These are phyloP conservation scores for Anthoptus insignis DNA, from an alignment of 2,888 invertebrate species.

Conservation along the genomic window DNA sequence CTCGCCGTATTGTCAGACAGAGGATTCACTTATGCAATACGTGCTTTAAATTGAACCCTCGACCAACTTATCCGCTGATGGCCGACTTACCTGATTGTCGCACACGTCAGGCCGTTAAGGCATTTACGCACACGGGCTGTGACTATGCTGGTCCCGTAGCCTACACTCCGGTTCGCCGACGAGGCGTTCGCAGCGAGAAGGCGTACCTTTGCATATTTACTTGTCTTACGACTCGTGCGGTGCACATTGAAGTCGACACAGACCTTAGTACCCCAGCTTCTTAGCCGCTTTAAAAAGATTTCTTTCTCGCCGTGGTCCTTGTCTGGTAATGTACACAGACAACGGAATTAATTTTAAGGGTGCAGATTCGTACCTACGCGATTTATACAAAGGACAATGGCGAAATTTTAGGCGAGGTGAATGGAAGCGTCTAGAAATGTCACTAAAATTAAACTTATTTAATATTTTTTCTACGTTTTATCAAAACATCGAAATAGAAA, in stretches of 20 bases:
- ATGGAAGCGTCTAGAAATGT: no score
- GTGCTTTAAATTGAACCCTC: constrained; percentile 30
- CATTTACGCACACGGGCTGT: constrained; percentile 39
- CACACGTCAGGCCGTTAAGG: constrained; percentile 20
- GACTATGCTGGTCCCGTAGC: constrained; percentile 38
- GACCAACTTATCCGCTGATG: constrained; percentile 32
- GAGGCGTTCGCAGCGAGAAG: constrained; percentile 31
- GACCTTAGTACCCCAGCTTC: constrained; percentile 41
- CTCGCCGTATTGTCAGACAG: constrained; percentile 30
- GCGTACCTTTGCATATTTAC: constrained; percentile 38
- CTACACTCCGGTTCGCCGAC: constrained; percentile 29
- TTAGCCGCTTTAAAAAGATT: constrained; percentile 43
- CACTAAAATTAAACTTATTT: no score
- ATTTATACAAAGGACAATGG: constrained; percentile 23
- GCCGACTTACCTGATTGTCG: constrained; percentile 31
- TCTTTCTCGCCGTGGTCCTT: constrained; percentile 45
- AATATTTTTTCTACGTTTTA: no score
- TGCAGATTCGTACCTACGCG: constrained; percentile 24
- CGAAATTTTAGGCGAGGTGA: no score
- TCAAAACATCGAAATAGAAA: no score
- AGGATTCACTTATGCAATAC: constrained; percentile 21
- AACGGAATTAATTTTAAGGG: constrained; percentile 41
- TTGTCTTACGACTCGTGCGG: constrained; percentile 37
- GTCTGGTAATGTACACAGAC: constrained; percentile 32
- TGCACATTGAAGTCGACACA: constrained; percentile 41